Conservation (phyloP, 2,888 invertebrate genomes). For the Trissolcus brochymenae region DNA sequence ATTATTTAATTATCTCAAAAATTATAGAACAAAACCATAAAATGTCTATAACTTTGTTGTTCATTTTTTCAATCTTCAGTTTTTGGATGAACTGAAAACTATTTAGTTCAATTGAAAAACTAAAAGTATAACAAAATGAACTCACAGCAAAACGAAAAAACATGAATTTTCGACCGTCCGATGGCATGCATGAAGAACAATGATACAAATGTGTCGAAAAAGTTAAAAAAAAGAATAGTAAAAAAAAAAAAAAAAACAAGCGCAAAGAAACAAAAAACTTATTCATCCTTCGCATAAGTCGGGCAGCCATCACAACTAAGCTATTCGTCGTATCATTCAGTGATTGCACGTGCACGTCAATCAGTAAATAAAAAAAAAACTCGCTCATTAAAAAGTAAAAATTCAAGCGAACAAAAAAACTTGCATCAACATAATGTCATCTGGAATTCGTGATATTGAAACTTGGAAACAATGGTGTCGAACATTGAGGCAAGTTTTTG, state of each 20-base stretch:
- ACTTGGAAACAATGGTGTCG: background rate
- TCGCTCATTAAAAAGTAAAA: slow-evolving; percentile 11
- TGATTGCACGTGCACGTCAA: slow-evolving; percentile 16
- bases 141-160: slow-evolving; percentile 20
- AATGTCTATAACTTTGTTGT: too few species aligned
- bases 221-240: background rate
- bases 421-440: slow-evolving; percentile 6
- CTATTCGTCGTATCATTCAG: slow-evolving; percentile 3
- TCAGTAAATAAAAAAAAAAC: slow-evolving; percentile 6
- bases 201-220: slow-evolving; percentile 29
- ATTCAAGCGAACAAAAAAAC: slow-evolving; percentile 6
- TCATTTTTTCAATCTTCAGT: too few species aligned
- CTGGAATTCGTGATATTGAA: background rate
- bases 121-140: slow-evolving; percentile 15
- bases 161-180: slow-evolving; percentile 20
- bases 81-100: background rate
- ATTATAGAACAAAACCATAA: too few species aligned
- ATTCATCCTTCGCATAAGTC: too few species aligned
- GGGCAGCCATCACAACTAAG: too few species aligned
- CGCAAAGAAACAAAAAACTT: slow-evolving; percentile 17
- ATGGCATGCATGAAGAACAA: slow-evolving; percentile 36
- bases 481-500: slow-evolving; percentile 7
- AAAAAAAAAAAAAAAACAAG: background rate
- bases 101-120: background rate
- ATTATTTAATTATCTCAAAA: too few species aligned